phyloP scores from a whole-genome alignment of 2,113 vertebrate genomes.

The Lophius piscatorius region DNA sequence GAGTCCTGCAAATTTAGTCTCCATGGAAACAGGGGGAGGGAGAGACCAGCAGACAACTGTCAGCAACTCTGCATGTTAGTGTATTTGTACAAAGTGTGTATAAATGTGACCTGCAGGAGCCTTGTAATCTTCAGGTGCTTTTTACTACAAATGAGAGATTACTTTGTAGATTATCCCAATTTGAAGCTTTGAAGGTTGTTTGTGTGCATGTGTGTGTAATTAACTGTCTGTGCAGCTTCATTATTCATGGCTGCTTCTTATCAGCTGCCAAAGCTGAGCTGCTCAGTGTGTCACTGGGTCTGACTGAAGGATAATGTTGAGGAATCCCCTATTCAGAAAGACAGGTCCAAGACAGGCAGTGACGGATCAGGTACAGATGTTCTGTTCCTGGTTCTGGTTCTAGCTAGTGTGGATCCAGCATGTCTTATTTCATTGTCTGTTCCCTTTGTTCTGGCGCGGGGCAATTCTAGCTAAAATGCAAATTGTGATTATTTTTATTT shows the following conservation, averaged over 20 bases:
- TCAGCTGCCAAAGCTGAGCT: slow-evolving; percentile 45
- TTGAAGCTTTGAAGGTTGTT: neutral
- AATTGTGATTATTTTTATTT: too few species aligned
- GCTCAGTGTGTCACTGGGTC: slow-evolving; percentile 64
- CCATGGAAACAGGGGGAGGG: slow-evolving; percentile 60
- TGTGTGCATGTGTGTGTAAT: slow-evolving; percentile 4
- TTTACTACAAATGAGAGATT: neutral
- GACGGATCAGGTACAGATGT: neutral
- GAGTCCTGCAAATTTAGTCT: slow-evolving; percentile 60
- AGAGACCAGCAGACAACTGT: slow-evolving; percentile 46
- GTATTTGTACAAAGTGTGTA: neutral
- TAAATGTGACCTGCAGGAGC: neutral
- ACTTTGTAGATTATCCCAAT: neutral
- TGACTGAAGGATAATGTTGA: slow-evolving; percentile 47
- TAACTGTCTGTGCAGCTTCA: slow-evolving; percentile 15
- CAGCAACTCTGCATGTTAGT: slow-evolving; percentile 39
- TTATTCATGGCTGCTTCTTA: slow-evolving; percentile 46
- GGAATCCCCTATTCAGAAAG: slow-evolving; percentile 50
- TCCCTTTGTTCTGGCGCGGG: too few species aligned
- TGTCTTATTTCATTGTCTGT: too few species aligned
- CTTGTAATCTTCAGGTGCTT: too few species aligned
- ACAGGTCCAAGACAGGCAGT: slow-evolving; percentile 20
- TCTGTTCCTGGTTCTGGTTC: neutral
- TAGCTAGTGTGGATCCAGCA: too few species aligned
- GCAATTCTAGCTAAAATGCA: too few species aligned